These are phyloP conservation scores for Emmelina monodactyla DNA, from an alignment of 2,888 invertebrate genomes.

Conservation along the genomic window DNA sequence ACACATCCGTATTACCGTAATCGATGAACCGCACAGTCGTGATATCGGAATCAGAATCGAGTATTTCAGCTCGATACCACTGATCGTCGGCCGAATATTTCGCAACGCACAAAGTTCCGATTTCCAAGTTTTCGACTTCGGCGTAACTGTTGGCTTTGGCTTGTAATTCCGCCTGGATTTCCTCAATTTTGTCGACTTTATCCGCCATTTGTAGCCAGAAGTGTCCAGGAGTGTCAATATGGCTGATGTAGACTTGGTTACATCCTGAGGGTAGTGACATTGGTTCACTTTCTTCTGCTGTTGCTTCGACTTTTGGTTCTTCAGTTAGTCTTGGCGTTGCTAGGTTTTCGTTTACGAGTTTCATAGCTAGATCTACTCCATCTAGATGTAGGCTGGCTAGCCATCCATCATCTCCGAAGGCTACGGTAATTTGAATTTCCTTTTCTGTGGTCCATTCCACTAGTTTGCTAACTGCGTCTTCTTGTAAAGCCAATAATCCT, in stretches of 20 bases:
- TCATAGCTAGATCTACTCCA: constrained; percentile 58
- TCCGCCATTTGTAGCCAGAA: constrained; percentile 76
- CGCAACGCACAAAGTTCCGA: constrained; percentile 75
- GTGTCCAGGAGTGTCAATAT: constrained; percentile 77
- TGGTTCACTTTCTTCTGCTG: constrained; percentile 28
- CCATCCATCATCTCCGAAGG: constrained; percentile 64
- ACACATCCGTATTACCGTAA: constrained; percentile 80
- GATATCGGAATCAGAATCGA: constrained; percentile 79
- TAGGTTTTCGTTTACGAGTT: constrained; percentile 45
- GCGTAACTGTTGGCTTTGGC: constrained; percentile 57
- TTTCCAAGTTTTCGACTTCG: constrained; percentile 63
- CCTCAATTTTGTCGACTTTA: constrained; percentile 61
- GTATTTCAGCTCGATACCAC: constrained; percentile 93
- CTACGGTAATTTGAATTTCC: constrained; percentile 61
- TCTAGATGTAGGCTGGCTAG: constrained; percentile 56
- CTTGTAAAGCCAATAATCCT: constrained; percentile 43
- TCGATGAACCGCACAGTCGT: constrained; percentile 81
- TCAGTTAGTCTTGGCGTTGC: constrained; percentile 27
- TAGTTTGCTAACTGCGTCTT: constrained; percentile 36
- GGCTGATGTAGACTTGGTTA: constrained; percentile 68
- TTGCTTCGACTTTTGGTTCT: constrained; percentile 24
- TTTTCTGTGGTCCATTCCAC: constrained; percentile 53
- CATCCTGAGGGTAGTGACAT: constrained; percentile 38
- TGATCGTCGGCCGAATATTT: constrained; percentile 82
- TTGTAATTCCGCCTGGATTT: constrained; percentile 72